Evolutionary conservation across 2,888 invertebrate genomes (phyloP).

Genomic region (Cosmia pyralina): DNA sequence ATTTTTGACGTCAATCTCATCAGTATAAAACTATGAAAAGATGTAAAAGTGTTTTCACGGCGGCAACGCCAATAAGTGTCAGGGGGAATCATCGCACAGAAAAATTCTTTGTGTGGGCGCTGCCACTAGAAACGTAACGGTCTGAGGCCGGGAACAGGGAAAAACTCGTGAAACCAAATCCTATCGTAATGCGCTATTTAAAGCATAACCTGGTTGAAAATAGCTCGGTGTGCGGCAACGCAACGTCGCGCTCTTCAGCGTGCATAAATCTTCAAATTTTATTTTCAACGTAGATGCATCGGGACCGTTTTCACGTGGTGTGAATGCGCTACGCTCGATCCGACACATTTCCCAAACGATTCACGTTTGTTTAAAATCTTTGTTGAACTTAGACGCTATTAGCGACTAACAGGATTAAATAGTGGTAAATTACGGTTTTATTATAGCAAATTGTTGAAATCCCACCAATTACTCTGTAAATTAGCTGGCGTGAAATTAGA

Average conservation of each 20-base stretch:
- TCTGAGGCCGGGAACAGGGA: conserved; percentile 85
- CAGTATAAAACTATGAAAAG: conserved; percentile 62
- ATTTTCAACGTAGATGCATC: conserved; percentile 86
- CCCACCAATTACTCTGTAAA: conserved; percentile 62
- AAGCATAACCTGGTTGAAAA: conserved; percentile 90
- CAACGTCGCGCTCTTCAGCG: conserved; percentile 86
- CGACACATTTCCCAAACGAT: conserved; percentile 45
- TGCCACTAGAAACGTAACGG: conserved; percentile 79
- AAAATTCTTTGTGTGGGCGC: conserved; percentile 85
- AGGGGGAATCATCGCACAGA: conserved; percentile 78
- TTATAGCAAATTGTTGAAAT: conserved; percentile 51
- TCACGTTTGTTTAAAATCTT: conserved; percentile 36
- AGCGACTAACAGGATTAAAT: conserved; percentile 14
- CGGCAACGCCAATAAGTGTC: conserved; percentile 77
- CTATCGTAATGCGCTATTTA: conserved; percentile 90
- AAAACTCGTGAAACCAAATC: conserved; percentile 90
- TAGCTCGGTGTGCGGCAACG: conserved; percentile 88
- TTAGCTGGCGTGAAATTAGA: conserved; percentile 70
- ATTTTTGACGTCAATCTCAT: conserved; percentile 60
- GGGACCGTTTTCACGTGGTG: conserved; percentile 73
- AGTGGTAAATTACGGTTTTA: conserved; percentile 50
- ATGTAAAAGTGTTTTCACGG: conserved; percentile 63
- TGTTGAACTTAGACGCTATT: conserved; percentile 21
- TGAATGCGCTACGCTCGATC: conserved; percentile 58
- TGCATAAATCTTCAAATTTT: conserved; percentile 89